These are phyloP conservation scores for Dicycla oo DNA, from an alignment of 2,888 invertebrate genomes.

Conservation along the genomic window DNA sequence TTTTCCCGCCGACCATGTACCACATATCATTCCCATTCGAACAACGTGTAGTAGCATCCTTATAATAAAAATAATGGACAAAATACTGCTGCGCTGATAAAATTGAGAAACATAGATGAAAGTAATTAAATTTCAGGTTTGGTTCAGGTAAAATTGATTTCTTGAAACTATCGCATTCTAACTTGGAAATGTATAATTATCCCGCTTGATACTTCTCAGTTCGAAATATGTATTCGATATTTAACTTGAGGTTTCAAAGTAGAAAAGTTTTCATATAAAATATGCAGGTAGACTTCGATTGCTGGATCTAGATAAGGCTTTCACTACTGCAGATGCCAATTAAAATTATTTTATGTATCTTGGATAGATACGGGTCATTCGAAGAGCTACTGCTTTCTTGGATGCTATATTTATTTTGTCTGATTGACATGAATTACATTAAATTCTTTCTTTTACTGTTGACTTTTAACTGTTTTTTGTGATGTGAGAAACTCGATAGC, in stretches of 20 bases:
- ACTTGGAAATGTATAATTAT: not conserved
- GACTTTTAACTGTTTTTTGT: no score
- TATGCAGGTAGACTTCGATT: not conserved
- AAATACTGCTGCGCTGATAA: not conserved
- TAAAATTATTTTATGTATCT: conserved; percentile 1
- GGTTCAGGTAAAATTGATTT: no score
- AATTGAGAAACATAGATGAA: not conserved
- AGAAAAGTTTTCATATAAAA: conserved; percentile 6
- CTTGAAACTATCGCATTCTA: no score
- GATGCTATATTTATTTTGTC: not conserved
- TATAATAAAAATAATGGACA: not conserved
- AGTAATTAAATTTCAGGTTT: no score
- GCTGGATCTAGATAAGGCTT: not conserved
- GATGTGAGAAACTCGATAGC: not conserved
- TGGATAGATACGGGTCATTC: no score
- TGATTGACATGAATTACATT: not conserved
- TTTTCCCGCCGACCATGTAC: no score
- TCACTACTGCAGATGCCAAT: not conserved
- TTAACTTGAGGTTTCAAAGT: not conserved
- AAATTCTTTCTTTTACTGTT: not conserved
- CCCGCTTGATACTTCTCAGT: not conserved
- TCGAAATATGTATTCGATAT: not conserved
- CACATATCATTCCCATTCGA: no score
- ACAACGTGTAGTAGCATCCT: no score
- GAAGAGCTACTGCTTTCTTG: not conserved